Conservation (phyloP, 2,113 vertebrate genomes). For the Arizona elegans region DNA sequence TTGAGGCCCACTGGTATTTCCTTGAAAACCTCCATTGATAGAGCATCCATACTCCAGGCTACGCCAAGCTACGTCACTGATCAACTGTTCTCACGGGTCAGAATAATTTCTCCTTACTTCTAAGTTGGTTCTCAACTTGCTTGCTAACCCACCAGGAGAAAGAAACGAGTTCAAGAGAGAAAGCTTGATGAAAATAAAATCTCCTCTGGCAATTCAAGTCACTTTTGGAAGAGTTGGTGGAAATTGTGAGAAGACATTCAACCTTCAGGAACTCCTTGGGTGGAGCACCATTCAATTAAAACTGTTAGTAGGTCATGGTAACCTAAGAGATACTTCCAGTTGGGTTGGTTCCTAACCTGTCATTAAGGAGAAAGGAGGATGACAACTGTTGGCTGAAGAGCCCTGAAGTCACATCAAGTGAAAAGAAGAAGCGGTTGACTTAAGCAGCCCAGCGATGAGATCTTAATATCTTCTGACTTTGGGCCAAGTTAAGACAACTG, state of each 20-base stretch:
- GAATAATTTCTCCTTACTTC: not conserved
- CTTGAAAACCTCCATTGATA: no score
- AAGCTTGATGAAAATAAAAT: not conserved
- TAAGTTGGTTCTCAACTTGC: not conserved
- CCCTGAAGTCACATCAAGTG: slow-evolving; percentile 44
- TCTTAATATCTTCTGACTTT: slow-evolving; percentile 28
- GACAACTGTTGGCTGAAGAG: slow-evolving; percentile 57
- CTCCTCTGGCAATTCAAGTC: not conserved
- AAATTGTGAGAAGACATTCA: slow-evolving; percentile 50
- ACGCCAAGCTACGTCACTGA: not conserved
- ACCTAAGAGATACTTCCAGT: slow-evolving; percentile 66
- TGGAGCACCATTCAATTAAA: slow-evolving; percentile 60
- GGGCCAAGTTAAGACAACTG: not conserved
- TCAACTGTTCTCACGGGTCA: not conserved
- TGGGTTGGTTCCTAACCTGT: slow-evolving; percentile 63
- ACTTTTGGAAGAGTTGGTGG: not conserved
- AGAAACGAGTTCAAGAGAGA: no score
- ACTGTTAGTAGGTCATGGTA: slow-evolving; percentile 65
- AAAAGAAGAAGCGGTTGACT: not conserved
- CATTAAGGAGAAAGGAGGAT: slow-evolving; percentile 43
- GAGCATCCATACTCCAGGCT: not conserved
- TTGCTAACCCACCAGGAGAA: not conserved
- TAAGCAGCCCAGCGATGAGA: slow-evolving; percentile 36
- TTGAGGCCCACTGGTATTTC: no score
- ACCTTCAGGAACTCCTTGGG: slow-evolving; percentile 54